Conservation (phyloP, 2,888 invertebrate genomes). For the Pyrochroa serraticornis region DNA sequence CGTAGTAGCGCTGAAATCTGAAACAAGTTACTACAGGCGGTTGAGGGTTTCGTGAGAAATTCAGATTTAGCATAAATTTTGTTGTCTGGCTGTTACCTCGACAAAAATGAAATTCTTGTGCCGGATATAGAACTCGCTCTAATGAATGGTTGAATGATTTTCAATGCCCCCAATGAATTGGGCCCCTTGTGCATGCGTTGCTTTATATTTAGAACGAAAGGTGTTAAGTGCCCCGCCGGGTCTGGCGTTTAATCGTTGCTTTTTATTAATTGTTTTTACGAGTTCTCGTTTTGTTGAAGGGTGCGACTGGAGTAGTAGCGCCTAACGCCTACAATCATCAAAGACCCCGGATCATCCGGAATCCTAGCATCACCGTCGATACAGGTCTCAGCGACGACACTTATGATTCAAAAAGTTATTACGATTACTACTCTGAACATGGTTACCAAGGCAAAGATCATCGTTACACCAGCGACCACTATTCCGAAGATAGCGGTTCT, state of each 20-base stretch:
- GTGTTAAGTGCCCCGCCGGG: slow-evolving; percentile 1
- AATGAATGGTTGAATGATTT: slow-evolving; percentile 3
- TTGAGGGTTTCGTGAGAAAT: too few species aligned
- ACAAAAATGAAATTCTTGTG: too few species aligned
- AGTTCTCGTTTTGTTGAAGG: slow-evolving; percentile 6
- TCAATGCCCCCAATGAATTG: not conserved
- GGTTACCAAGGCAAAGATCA: slow-evolving; percentile 47
- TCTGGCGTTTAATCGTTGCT: not conserved
- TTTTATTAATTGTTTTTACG: not conserved
- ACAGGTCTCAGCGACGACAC: slow-evolving; percentile 51
- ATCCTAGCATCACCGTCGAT: slow-evolving; percentile 30
- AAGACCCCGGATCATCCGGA: slow-evolving; percentile 10
- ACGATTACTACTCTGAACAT: slow-evolving; percentile 49
- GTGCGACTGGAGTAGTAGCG: slow-evolving; percentile 7
- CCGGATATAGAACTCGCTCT: too few species aligned
- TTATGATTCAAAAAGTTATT: slow-evolving; percentile 47
- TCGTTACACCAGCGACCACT: slow-evolving; percentile 25
- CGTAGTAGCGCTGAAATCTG: too few species aligned
- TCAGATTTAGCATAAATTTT: too few species aligned
- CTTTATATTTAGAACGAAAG: slow-evolving; percentile 11
- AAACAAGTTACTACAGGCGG: too few species aligned
- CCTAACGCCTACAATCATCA: slow-evolving; percentile 2
- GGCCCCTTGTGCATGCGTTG: slow-evolving; percentile 1
- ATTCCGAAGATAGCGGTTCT: slow-evolving; percentile 48
- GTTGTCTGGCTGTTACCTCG: too few species aligned